Evolutionary conservation across 2,888 invertebrate species (phyloP), one percentile per base, ranked within the genome.

Genomic region (Xylocampa areola): DNA sequence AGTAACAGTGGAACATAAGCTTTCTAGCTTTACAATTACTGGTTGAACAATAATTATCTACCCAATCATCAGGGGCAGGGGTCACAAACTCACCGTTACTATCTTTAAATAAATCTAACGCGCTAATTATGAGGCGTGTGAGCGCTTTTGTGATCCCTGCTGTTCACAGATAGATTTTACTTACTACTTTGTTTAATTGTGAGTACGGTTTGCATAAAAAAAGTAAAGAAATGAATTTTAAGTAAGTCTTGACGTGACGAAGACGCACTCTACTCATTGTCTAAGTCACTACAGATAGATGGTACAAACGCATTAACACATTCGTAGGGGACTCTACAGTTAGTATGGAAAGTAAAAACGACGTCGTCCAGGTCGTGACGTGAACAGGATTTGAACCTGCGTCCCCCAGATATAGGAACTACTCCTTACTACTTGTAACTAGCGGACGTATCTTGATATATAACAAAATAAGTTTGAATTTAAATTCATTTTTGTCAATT

Each of bases 11-110:
- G n/a, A n/a, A n/a, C n/a, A n/a, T n/a, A 62, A 27, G 35, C 55
- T 63, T 63, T 63, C 62, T 48, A 0, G 2, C 47, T 8, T 10
- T 39, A 43, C 27, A 49, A 62, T 48, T 35, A 41, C 10, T 14
- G 11, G 13, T 23, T 23, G 19, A 41, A 21, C 4, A 17, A 17
- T 30, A 33, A 49, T 33, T 19, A 19, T 23, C 2, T 4, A 10
- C n/a, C 8, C 33, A 32, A 53, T 47, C 10, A 37, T 29, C 3
- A 16, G 25, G 48, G 30, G 11, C 33, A 63, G 16, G 48, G 62
- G 63, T 62, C 43, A 8, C n/a, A 13, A 16, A 23, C 5, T 39
- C 30, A 1, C 30, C 8, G 29, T 21, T 13, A 39, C 51, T 51
- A 25, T 30, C 21, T 13, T 4, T 10, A n/a, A 33, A 48, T 48